These are phyloP conservation scores for Zootoca vivipara DNA, from an alignment of 2,113 vertebrate genomes.

Conservation along the genomic window DNA sequence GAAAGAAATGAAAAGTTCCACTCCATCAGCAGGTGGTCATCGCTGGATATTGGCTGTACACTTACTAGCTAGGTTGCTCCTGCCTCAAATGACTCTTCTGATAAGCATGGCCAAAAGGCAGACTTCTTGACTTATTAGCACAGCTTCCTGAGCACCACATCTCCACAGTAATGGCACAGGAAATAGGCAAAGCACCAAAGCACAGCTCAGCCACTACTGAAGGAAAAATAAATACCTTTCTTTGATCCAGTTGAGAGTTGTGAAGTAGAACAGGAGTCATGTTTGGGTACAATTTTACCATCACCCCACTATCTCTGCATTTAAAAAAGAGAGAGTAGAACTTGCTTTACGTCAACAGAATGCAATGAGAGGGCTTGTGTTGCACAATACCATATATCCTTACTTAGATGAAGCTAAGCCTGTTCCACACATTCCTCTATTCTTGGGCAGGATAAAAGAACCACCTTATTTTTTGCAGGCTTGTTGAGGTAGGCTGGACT, in stretches of 20 bases:
- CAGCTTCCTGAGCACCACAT: neutral
- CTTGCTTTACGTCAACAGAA: slow-evolving; percentile 26
- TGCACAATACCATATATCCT: too few relatives aligned
- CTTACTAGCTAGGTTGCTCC: neutral
- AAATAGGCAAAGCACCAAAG: neutral
- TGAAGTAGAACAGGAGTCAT: slow-evolving; percentile 96
- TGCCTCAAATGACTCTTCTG: neutral
- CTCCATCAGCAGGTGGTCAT: neutral
- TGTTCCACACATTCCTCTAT: neutral
- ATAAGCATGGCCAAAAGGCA: neutral
- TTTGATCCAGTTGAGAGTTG: slow-evolving; percentile 96
- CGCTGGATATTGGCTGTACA: neutral
- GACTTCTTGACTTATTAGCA: neutral
- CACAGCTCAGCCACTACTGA: neutral
- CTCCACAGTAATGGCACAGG: neutral
- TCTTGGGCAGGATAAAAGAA: neutral
- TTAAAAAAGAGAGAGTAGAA: neutral
- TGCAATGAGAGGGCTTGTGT: rapidly evolving
- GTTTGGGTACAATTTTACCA: slow-evolving; percentile 97
- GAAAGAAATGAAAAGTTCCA: neutral
- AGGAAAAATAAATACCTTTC: slow-evolving; percentile 81
- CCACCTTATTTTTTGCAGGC: neutral
- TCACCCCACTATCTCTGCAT: slow-evolving; percentile 91
- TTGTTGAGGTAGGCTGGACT: neutral
- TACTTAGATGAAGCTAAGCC: neutral